Evolutionary conservation across 2,888 invertebrate species (phyloP).

Genomic region (Tyria jacobaeae): DNA sequence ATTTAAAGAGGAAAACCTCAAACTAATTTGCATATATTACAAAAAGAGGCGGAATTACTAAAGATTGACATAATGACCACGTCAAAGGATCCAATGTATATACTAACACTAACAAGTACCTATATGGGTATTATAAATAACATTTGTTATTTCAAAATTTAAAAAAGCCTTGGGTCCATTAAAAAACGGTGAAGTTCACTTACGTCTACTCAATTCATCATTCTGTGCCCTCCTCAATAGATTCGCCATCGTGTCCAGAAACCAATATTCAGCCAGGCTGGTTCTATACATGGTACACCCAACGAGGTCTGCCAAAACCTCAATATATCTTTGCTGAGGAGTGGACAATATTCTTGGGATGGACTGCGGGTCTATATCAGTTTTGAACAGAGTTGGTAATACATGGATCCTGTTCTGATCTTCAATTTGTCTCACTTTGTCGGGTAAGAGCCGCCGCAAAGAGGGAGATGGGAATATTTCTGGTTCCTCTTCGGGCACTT

Average conservation of each 20-base stretch:
- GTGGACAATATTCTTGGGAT: constrained; percentile 73
- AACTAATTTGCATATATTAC: no score
- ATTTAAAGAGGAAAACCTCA: no score
- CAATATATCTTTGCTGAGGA: constrained; percentile 71
- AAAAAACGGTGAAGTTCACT: constrained; percentile 27
- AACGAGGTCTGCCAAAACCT: constrained; percentile 70
- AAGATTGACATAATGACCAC: no score
- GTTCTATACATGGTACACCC: constrained; percentile 72
- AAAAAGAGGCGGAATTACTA: no score
- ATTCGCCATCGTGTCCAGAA: constrained; percentile 81
- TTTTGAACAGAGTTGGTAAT: constrained; percentile 68
- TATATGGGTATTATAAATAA: no score
- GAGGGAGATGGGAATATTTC: constrained; percentile 73
- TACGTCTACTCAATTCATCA: constrained; percentile 68
- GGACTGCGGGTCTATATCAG: constrained; percentile 61
- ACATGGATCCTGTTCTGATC: constrained; percentile 71
- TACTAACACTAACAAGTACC: no score
- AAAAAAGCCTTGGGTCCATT: no score
- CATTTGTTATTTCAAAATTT: no score
- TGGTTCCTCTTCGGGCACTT: constrained; percentile 52
- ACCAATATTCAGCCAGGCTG: constrained; percentile 83
- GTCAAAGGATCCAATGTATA: no score
- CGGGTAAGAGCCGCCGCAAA: constrained; percentile 66
- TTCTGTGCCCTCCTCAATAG: constrained; percentile 75
- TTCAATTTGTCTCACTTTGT: constrained; percentile 63